Conservation (phyloP, 2,113 vertebrate genomes). For the Eurypyga helias region DNA sequence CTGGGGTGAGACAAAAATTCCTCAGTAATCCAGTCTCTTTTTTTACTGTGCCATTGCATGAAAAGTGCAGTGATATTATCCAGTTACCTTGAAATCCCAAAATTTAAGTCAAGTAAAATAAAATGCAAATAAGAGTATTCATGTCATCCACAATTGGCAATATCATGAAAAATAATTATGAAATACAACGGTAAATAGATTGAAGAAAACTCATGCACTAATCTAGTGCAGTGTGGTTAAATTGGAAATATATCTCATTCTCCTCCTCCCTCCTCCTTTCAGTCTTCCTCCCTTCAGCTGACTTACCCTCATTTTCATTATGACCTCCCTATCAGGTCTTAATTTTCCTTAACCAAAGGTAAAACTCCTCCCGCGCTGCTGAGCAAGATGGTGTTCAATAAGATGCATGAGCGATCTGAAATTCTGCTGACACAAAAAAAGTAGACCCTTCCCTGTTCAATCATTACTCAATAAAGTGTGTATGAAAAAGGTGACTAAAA, state of each 20-base stretch:
- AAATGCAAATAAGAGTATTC: neutral
- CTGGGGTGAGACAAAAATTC: neutral
- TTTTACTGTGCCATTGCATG: neutral
- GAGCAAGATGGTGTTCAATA: neutral
- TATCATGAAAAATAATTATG: neutral
- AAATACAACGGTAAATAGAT: neutral
- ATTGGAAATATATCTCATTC: neutral
- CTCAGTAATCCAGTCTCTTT: neutral
- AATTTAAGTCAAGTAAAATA: neutral
- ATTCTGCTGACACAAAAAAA: neutral
- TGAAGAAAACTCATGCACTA: neutral
- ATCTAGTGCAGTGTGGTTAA: neutral
- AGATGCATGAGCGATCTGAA: neutral
- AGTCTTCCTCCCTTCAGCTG: neutral
- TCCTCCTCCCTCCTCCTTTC: neutral
- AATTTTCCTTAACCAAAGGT: neutral
- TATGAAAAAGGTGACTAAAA: neutral
- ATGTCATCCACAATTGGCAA: neutral
- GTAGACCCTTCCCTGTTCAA: neutral
- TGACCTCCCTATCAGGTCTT: neutral
- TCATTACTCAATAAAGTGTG: neutral
- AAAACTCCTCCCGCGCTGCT: neutral
- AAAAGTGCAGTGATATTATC: neutral
- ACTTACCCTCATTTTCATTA: neutral
- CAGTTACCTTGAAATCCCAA: neutral